Percentiles rank a stretch among this genome's conserved stretches.
These are phyloP conservation scores for Drosophila meridionalis DNA, from an alignment of 2,888 invertebrate genomes.

Conservation along the genomic window DNA sequence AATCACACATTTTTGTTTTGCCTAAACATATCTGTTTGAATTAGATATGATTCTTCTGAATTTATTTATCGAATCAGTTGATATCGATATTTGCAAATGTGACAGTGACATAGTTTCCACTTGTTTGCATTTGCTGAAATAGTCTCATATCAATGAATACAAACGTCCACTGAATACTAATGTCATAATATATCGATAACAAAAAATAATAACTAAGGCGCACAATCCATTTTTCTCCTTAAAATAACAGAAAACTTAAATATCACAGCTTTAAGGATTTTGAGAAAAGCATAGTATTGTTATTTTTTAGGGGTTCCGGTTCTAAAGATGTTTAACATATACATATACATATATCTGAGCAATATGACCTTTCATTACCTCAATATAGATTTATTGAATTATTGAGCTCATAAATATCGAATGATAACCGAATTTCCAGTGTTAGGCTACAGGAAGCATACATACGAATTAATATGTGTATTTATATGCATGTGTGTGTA, in stretches of 20 bases:
- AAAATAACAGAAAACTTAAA: not conserved
- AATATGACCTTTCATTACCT: not conserved
- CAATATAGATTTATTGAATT: not conserved
- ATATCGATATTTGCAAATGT: not conserved
- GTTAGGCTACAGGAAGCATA: not conserved
- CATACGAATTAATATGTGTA: not conserved
- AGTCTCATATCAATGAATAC: not conserved
- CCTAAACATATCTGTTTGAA: conserved; percentile 7
- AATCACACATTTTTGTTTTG: conserved; percentile 62
- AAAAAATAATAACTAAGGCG: not conserved
- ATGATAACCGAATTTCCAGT: not conserved
- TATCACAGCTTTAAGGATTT: not conserved
- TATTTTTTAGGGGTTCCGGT: no score
- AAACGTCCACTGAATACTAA: not conserved
- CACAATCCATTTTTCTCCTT: not conserved
- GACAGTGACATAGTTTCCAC: not conserved
- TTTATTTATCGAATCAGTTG: not conserved
- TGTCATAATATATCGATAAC: not conserved
- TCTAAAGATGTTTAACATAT: not conserved
- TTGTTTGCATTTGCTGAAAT: not conserved
- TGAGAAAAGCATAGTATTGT: not conserved
- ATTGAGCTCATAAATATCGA: not conserved
- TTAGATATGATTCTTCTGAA: conserved; percentile 7
- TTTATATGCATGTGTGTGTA: not conserved
- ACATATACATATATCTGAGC: not conserved